Base-by-base conservation (phyloP, 2,797 vertebrate genomes). In the Chelidonichthys spinosus region DNA sequence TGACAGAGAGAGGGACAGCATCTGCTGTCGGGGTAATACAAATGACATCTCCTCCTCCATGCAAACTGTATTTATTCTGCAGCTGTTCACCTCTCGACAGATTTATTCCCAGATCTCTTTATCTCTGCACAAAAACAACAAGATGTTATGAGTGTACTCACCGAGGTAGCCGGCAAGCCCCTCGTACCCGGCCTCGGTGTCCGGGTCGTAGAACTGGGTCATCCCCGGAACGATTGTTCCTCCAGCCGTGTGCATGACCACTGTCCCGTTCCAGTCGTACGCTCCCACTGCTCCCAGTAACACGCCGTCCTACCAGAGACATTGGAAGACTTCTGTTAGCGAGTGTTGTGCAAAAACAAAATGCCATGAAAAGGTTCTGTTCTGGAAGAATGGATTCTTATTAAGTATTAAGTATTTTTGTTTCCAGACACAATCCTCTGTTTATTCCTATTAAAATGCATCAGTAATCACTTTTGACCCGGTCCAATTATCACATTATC, bases 281-380 rank as follows among this genome's bases (percentile, higher is more conserved):
- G 98, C 98, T 64, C 98, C 98, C 63, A 99, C 98, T 6, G 98
- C 98, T 82, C 98, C 98, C 47, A 99, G 95, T 93, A 99, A 94
- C 82, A 97, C 59, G 73, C 95, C 96, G 0, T 96, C 95, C 97
- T 98, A 53, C 14, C 11, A 62, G 40, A 75, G 44, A 76, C 4
- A 63, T 55, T 9, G 32, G 10, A 6, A 56, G 4, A 11, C n/a
- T 35, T 58, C n/a, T 72, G 35, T 50, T 10, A 15, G 43, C 49
- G 10, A 52, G 13, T 33, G 15, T 8, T 43, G 37, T 1, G 3
- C 7, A 35, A 72, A 39, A 32, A 3, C 25, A 1, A 25, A 25
- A 25, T 25, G 25, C 25, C 25, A 25, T 1, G 25, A 25, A 25
- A 25, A 25, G 25, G 25, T 25, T 25, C 25, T 25, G 25, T 2